Evolutionary conservation across 2,797 vertebrate genomes (phyloP), one percentile per base, ranked within the genome.

Genomic region (Poeciliopsis turneri): DNA sequence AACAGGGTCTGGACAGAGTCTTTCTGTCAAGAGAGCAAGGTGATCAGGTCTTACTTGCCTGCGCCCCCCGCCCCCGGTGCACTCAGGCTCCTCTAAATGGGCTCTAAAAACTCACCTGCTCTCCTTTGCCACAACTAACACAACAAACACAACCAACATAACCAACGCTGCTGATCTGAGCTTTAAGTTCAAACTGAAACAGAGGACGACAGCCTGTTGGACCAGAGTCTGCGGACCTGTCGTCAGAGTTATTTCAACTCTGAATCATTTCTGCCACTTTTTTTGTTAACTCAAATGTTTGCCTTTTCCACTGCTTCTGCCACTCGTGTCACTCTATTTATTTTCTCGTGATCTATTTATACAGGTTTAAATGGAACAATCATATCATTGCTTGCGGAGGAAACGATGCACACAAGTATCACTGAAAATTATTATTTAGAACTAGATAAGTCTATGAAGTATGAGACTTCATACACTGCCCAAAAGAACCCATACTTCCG

Each of bases 1-100:
- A 92, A 87, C 92, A 83, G 76, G 90, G 88, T 94, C 94, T 95
- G 93, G 92, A 95, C 92, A 95, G 92, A 91, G 92, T 94, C 93
- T 92, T 91, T 94, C 91, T 93, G 93, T 94, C 92, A 95, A 53
- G 82, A 73, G 86, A 84, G 90, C 87, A 84, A 87, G 76, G 88
- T 88, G 88, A 76, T 72, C 91, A 90, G 92, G 71, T 86, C 91
- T 89, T 89, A 85, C 83, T 82, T 84, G 92, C 90, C 88, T 84
- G 36, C 36, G 5, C 1, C 30, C 30, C 30, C 30, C 30, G 0
- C 88, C 89, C 90, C 88, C 87, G 87, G 86, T 66, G 78, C 80
- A 47, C 78, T 79, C 74, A 0, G 36, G 72, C 84, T 86, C 82
- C 80, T 83, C 75, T 68, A 43, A 69, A 61, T 85, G 87, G 82